Evolutionary conservation across 1,140 invertebrate species (phyloP).

Genomic region (Muscidifurax raptorellus): DNA sequence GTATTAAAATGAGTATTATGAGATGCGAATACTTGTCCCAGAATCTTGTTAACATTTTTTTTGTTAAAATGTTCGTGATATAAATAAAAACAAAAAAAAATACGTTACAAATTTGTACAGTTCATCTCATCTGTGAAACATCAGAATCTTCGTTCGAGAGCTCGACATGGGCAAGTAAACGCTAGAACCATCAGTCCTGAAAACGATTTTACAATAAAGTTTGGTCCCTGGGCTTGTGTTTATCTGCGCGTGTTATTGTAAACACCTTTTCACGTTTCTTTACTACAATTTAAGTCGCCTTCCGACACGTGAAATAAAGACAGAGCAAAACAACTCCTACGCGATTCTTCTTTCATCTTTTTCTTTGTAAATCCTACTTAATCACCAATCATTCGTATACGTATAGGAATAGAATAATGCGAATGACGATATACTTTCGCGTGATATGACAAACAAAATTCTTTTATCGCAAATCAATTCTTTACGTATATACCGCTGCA

Average conservation of each 20-base stretch:
- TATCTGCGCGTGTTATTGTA: neutral
- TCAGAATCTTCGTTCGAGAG: conserved; percentile 36
- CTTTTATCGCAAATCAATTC: neutral
- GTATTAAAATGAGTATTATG: conserved; percentile 30
- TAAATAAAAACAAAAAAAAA: neutral
- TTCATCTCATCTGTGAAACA: neutral
- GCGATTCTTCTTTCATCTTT: conserved; percentile 38
- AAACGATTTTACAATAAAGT: conserved; percentile 59
- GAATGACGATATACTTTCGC: conserved; percentile 6
- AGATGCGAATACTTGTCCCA: neutral
- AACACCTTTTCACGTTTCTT: conserved; percentile 31
- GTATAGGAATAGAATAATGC: conserved; percentile 45
- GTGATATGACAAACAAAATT: neutral
- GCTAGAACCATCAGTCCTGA: conserved; percentile 72
- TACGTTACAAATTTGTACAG: conserved; percentile 8
- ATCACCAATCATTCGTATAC: conserved; percentile 56
- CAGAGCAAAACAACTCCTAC: conserved; percentile 60
- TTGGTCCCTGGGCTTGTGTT: conserved; percentile 69
- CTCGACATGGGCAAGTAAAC: conserved; percentile 54
- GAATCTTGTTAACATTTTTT: neutral
- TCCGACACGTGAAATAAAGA: conserved; percentile 5
- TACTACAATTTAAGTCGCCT: conserved; percentile 54
- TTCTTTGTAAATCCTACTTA: conserved; percentile 55
- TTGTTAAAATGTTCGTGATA: neutral
- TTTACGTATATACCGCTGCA: neutral